Percentiles rank a stretch among this genome's conserved stretches.
Conservation (phyloP, 1,140 invertebrate genomes). For the Pseudoatta argentina region DNA sequence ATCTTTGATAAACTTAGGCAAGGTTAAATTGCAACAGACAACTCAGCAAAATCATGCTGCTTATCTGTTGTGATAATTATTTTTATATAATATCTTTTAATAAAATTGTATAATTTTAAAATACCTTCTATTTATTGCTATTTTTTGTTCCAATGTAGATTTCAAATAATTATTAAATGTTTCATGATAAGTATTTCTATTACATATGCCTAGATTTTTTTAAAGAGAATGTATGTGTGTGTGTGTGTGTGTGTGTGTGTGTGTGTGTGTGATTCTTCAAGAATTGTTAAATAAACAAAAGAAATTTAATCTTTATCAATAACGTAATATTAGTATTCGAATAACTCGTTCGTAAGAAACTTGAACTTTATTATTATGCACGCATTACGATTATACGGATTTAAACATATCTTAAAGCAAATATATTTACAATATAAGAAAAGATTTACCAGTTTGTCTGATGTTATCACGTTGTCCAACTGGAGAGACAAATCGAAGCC, state of each 20-base stretch:
- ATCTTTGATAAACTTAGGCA: not conserved
- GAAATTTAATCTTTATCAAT: constrained; percentile 26
- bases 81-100: no score
- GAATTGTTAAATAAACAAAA: not conserved
- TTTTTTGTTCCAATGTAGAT: not conserved
- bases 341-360: not conserved
- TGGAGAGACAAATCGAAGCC: constrained; percentile 13
- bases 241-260: not conserved
- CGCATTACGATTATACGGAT: not conserved
- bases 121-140: not conserved
- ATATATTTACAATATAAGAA: not conserved
- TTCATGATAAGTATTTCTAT: no score
- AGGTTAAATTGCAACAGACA: not conserved
- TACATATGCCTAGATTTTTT: not conserved
- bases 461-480: constrained; percentile 15
- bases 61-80: not conserved
- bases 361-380: not conserved
- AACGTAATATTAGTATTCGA: not conserved
- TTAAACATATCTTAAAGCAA: not conserved
- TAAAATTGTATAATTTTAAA: not conserved
- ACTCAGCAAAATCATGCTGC: constrained; percentile 2
- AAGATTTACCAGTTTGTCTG: constrained; percentile 20
- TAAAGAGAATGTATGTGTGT: not conserved
- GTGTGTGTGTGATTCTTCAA: not conserved
- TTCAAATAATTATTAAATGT: no score